These are phyloP conservation scores for Cerceris rybyensis DNA, from an alignment of 2,888 invertebrate genomes.

Conservation along the genomic window DNA sequence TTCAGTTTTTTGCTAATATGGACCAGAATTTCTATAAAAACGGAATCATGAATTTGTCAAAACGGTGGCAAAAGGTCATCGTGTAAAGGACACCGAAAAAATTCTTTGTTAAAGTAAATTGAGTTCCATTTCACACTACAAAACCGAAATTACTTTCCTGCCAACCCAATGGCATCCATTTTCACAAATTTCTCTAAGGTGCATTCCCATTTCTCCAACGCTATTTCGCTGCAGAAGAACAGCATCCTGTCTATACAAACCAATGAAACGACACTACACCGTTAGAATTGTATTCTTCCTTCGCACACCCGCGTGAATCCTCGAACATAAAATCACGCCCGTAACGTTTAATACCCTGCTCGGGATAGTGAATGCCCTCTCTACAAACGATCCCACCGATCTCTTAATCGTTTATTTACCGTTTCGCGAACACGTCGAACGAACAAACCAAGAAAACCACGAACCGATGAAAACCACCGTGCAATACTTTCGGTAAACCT, in stretches of 20 bases:
- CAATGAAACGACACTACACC: slow-evolving; percentile 76
- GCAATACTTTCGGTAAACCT: too few species aligned
- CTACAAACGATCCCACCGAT: neutral
- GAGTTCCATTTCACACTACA: too few species aligned
- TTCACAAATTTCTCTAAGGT: too few species aligned
- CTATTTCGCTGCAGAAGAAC: slow-evolving; percentile 55
- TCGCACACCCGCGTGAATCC: slow-evolving; percentile 67
- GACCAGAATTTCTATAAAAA: too few species aligned
- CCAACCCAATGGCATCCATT: too few species aligned
- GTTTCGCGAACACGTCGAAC: neutral
- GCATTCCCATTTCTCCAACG: neutral
- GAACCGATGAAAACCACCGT: too few species aligned
- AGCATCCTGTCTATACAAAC: slow-evolving; percentile 66
- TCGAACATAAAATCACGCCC: slow-evolving; percentile 72
- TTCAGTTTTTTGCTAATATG: too few species aligned
- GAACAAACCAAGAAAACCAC: neutral
- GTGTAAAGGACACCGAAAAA: too few species aligned
- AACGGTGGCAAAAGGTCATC: too few species aligned
- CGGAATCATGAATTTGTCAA: too few species aligned
- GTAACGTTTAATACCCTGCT: slow-evolving; percentile 64
- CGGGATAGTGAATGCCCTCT: slow-evolving; percentile 30
- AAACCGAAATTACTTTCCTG: too few species aligned
- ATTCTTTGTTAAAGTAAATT: too few species aligned
- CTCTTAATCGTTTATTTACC: slow-evolving; percentile 30
- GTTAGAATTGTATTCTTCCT: slow-evolving; percentile 68